phyloP scores from a whole-genome alignment of 2,888 invertebrate genomes.

The Octonoba sinensis region DNA sequence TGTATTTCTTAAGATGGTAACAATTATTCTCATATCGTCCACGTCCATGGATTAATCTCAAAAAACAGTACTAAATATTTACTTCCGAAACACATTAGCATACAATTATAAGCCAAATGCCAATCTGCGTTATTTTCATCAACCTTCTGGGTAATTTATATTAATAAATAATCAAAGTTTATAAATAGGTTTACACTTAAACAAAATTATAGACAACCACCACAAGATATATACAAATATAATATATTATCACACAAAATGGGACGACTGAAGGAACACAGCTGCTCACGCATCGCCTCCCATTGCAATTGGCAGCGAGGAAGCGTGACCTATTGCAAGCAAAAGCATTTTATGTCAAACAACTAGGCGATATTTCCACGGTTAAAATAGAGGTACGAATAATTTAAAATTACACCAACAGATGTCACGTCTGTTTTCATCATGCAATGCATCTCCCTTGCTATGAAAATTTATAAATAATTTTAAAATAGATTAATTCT shows the following conservation, averaged over 20 bases:
- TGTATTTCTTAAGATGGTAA: neutral
- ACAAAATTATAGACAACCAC: slow-evolving; percentile 15
- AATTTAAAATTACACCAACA: too few species aligned
- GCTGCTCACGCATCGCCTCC: slow-evolving; percentile 12
- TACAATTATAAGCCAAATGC: too few species aligned
- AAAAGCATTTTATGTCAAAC: too few species aligned
- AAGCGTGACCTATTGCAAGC: neutral
- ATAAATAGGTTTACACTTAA: slow-evolving; percentile 2
- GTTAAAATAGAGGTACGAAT: too few species aligned
- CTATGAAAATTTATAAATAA: too few species aligned
- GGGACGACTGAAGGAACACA: slow-evolving; percentile 8
- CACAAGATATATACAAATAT: slow-evolving; percentile 16
- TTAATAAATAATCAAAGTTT: neutral
- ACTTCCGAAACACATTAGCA: slow-evolving; percentile 18
- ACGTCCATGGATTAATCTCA: slow-evolving; percentile 18
- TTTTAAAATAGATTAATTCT: too few species aligned
- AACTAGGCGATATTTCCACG: too few species aligned
- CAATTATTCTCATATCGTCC: slow-evolving; percentile 6
- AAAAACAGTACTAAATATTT: slow-evolving; percentile 16
- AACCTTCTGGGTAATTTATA: too few species aligned
- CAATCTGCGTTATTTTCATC: too few species aligned
- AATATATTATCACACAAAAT: slow-evolving; percentile 9
- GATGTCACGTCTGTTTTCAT: too few species aligned
- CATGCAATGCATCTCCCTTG: too few species aligned
- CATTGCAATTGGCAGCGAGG: slow-evolving; percentile 5